Evolutionary conservation across 2,113 vertebrate genomes (phyloP).

Genomic region (Pimephales promelas): DNA sequence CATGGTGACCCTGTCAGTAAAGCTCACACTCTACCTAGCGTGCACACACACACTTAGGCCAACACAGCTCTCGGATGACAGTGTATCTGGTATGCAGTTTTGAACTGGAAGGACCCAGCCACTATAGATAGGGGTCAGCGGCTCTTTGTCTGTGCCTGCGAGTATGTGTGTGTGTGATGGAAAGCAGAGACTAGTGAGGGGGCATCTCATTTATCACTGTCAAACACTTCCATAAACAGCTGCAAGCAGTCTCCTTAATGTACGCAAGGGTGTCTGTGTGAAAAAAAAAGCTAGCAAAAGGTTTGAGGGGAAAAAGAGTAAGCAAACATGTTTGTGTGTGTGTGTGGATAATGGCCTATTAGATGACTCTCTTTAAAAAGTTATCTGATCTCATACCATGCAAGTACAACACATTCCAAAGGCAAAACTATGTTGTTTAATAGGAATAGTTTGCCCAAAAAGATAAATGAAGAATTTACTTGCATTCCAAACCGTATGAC

Average conservation of each 20-base stretch:
- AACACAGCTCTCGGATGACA: slow-evolving; percentile 56
- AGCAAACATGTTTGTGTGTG: slow-evolving; percentile 17
- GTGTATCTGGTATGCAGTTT: slow-evolving; percentile 40
- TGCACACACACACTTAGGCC: slow-evolving; percentile 39
- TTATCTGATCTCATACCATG: slow-evolving; percentile 19
- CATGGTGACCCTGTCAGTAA: slow-evolving; percentile 49
- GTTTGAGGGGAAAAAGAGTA: not conserved
- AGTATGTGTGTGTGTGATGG: slow-evolving; percentile 61
- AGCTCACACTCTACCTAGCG: slow-evolving; percentile 48
- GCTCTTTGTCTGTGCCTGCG: slow-evolving; percentile 46
- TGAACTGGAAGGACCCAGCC: slow-evolving; percentile 55
- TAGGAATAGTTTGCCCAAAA: not conserved
- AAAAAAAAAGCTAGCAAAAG: slow-evolving; percentile 21
- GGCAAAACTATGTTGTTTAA: not conserved
- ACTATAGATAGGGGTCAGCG: slow-evolving; percentile 58
- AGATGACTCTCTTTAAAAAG: slow-evolving; percentile 10
- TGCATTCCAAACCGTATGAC: not conserved
- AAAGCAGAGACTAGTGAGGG: slow-evolving; percentile 75
- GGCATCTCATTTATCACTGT: slow-evolving; percentile 77
- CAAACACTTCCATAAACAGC: slow-evolving; percentile 75
- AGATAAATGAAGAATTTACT: not conserved
- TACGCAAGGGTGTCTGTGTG: slow-evolving; percentile 56
- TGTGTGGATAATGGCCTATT: not conserved
- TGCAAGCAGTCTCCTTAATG: slow-evolving; percentile 76
- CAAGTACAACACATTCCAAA: slow-evolving; percentile 38